Conservation (phyloP, 1,140 invertebrate species). For the Lucilia sericata region DNA sequence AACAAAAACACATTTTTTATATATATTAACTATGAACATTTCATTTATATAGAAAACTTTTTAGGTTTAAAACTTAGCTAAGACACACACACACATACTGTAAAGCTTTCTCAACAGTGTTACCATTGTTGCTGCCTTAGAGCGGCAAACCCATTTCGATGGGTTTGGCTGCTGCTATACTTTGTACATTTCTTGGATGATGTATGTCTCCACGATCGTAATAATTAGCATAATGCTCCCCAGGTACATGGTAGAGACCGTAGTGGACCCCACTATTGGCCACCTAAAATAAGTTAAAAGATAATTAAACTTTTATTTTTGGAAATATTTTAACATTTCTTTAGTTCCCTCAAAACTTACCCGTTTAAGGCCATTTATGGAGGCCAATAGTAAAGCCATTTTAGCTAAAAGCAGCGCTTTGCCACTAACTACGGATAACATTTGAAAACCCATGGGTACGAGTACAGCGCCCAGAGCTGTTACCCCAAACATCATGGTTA, state of each 20-base stretch:
- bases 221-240: conserved; percentile 59
- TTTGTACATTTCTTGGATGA: conserved; percentile 62
- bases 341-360: conserved; percentile 56
- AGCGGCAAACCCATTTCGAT: neutral
- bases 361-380: conserved; percentile 81
- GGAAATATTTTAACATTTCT: neutral
- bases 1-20: neutral
- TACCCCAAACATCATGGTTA: conserved; percentile 80
- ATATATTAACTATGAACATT: neutral
- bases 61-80: conserved; percentile 28
- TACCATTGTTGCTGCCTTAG: neutral
- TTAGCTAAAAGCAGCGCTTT: conserved; percentile 82
- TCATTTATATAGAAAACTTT: neutral
- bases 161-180: conserved; percentile 47
- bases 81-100: neutral
- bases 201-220: conserved; percentile 63
- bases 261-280: conserved; percentile 65
- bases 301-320: conserved; percentile 21
- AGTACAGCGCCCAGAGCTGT: conserved; percentile 78
- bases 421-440: conserved; percentile 80
- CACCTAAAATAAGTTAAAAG: conserved; percentile 51
- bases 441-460: conserved; percentile 82
- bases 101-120: conserved; percentile 18
- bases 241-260: conserved; percentile 64
- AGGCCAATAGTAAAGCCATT: conserved; percentile 80